Evolutionary conservation across 30 jellyfish, hydroid and myxozoan species (phyloP), one percentile per base, ranked within the genome.

Genomic region (Mastigias papua): DNA sequence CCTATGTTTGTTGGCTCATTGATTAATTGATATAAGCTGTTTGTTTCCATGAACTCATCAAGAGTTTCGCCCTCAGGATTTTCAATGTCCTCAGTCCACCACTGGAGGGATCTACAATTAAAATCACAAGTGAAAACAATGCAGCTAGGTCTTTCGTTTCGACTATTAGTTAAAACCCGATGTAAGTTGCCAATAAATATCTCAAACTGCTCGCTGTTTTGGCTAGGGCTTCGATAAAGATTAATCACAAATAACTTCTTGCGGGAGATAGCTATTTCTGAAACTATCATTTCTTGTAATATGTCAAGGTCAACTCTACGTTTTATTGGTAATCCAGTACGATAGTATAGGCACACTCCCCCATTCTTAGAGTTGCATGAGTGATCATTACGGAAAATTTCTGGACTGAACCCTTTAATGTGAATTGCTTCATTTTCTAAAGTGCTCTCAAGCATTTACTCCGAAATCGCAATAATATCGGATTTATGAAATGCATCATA

Each of bases 1-100:
- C 89, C 54, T 50, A 78, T 57, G 33, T 78, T 78, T 27, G 89
- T 78, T 29, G 89, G 89, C 63, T 78, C 81, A 23, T 78, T 57
- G 5, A 78, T 78, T 16, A 78, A 30, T 51, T 62, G 79, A 57
- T 65, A 19, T 54, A 78, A 31, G 79, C n/a, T 60, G 35, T 57
- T 51, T 54, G 89, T 78, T 57, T 78, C 80, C 46, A 78, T 78
- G 23, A 78, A 32, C 79, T 78, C 89, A 22, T 78, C 89, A 10
- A 78, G 67, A 22, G 80, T 78, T n/a, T 81, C 21, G 23, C 89
- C 89, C 31, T 78, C 26, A 25, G 89, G 89, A 54, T 16, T 54
- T 16, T 54, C 67, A 42, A 42, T 42, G 54, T 42, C 54, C 54
- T 42, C 54, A 42, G 54, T 42, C 54, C 54, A 42, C 54, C 54